A percentile compares a stretch with the other conserved stretches of the same genome.
phyloP scores from a whole-genome alignment of 2,797 vertebrate genomes.

The Cottoperca gobio region DNA sequence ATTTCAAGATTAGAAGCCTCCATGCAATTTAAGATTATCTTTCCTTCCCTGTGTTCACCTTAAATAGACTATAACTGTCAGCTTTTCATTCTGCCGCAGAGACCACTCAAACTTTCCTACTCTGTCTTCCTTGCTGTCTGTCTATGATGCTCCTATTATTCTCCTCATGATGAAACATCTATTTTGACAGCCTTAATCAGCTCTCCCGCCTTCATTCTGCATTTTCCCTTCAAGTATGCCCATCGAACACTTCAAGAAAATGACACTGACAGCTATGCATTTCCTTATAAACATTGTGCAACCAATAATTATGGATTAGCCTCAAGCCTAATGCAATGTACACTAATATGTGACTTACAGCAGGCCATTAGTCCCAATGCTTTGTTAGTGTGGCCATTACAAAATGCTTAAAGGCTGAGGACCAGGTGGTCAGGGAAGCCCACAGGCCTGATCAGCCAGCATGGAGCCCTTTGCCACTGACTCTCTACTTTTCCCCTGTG shows the following conservation, averaged over 20 bases:
- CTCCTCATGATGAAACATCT: constrained; percentile 44
- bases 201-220: constrained; percentile 23
- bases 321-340: constrained; percentile 39
- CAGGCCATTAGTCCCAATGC: constrained; percentile 37
- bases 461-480: constrained; percentile 48
- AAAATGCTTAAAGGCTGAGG: constrained; percentile 66
- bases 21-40: constrained; percentile 4
- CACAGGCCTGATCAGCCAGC: constrained; percentile 48
- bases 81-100: constrained; percentile 20
- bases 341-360: constrained; percentile 50
- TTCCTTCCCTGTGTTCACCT: constrained; percentile 11
- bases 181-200: constrained; percentile 53
- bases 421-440: constrained; percentile 73
- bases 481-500: constrained; percentile 71
- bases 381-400: constrained; percentile 66
- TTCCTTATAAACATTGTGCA: constrained; percentile 38
- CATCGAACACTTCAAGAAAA: constrained; percentile 46
- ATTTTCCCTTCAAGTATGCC: constrained; percentile 24
- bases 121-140: constrained; percentile 42
- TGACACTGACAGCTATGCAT: constrained; percentile 51
- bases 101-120: constrained; percentile 18
- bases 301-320: constrained; percentile 51
- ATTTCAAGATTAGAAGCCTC: constrained; percentile 28
- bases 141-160: constrained; percentile 47
- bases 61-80: constrained; percentile 9